These are phyloP conservation scores for Mythimna ferrago DNA, from an alignment of 2,888 invertebrate genomes.

Conservation along the genomic window DNA sequence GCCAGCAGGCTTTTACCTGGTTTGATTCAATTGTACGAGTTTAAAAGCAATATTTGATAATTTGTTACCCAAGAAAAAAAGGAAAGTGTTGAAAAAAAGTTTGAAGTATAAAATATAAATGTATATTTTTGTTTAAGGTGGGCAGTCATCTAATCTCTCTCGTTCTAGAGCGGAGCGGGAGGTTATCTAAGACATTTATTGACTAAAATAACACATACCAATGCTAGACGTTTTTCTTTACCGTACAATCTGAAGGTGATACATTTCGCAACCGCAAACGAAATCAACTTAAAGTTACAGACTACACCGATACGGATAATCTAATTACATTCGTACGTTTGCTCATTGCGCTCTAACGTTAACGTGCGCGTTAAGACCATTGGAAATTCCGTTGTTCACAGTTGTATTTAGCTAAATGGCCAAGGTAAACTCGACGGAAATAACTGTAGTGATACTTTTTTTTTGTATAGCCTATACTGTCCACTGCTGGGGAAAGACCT, in stretches of 20 bases:
- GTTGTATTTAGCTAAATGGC: slow-evolving; percentile 28
- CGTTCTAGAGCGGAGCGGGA: too few relatives aligned
- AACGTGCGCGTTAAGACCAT: slow-evolving; percentile 43
- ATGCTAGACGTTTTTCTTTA: slow-evolving; percentile 1
- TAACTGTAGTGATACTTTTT: not conserved
- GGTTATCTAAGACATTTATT: too few relatives aligned
- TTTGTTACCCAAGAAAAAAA: too few relatives aligned
- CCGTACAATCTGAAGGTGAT: slow-evolving; percentile 21
- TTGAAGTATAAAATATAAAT: too few relatives aligned
- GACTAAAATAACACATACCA: not conserved
- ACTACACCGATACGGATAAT: slow-evolving; percentile 53
- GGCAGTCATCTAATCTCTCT: too few relatives aligned
- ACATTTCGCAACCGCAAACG: slow-evolving; percentile 43
- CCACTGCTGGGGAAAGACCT: too few relatives aligned
- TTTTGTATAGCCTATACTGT: too few relatives aligned
- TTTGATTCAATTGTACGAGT: too few relatives aligned
- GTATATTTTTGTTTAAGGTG: too few relatives aligned
- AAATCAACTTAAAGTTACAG: slow-evolving; percentile 44
- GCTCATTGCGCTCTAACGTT: slow-evolving; percentile 43
- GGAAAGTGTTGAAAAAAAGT: too few relatives aligned
- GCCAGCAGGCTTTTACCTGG: too few relatives aligned
- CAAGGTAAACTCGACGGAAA: slow-evolving; percentile 7
- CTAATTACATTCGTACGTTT: slow-evolving; percentile 49
- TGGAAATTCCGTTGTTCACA: slow-evolving; percentile 26
- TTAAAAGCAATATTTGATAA: too few relatives aligned